Base-by-base conservation (phyloP, 2,797 vertebrate species). In the Loris lydekkerianus region DNA sequence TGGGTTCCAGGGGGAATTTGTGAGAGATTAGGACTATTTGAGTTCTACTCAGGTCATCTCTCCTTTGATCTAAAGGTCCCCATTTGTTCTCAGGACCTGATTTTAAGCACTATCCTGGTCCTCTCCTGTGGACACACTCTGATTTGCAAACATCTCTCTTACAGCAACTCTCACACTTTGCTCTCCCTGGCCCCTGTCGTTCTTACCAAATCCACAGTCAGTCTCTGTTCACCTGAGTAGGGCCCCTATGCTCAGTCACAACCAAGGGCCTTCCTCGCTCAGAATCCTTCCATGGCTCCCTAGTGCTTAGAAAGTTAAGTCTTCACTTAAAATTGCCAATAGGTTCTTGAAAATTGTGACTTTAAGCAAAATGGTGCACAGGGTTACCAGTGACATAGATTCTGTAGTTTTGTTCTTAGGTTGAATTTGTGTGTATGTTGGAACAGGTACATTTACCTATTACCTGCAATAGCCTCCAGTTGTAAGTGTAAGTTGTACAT, bases 231-330 rank as follows among this genome's bases (percentile, higher is more conserved):
- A 8, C 4, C 53, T 21, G 53, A n/a, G 10, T 18, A 18, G 29
- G 0, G 17, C 14, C 77, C 61, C 78, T 29, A 4, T 14, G 23
- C 43, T 34, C n/a, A 2, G 21, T 27, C 53, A 15, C 10, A 3
- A 43, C 43, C 78, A 10, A 2, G 4, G 13, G 53, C n/a, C 43
- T 27, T n/a, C 70, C 31, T 27, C 20, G 46, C 84, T 61, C 37
- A 5, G 77, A 53, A 37, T 6, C 31, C 60, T 31, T 31, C 13
- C 0, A 11, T 17, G 77, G n/a, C n/a, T 63, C 21, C 43, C 40
- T 14, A 5, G 61, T 1, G 11, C 40, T 40, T 27, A 2, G 0
- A 0, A 0, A 0, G 6, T 29, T 34, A 7, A 2, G 20, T 56
- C 31, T 1, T 56, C 31, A 34, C 72, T 34, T 78, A 56, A 56